Conservation (phyloP, 2,888 invertebrate species). For the Agrilus cyanescens region DNA sequence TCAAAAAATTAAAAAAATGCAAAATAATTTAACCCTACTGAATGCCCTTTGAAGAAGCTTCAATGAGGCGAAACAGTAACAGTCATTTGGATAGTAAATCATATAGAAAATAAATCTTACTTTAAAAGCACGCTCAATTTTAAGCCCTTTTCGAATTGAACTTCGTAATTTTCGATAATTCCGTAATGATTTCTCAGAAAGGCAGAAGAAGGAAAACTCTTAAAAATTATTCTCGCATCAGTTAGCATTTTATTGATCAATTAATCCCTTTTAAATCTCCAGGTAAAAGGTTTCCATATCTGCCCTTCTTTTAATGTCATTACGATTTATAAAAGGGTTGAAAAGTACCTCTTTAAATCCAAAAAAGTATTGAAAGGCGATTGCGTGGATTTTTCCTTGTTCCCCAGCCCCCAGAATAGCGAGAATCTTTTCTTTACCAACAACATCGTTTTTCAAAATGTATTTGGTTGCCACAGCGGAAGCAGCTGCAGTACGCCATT, state of each 20-base stretch:
- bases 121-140: too few species aligned
- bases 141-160: too few species aligned
- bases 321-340: not conserved
- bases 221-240: not conserved
- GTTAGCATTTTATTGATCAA: conserved; percentile 1
- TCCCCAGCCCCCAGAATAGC: conserved; percentile 43
- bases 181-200: too few species aligned
- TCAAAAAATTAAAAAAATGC: too few species aligned
- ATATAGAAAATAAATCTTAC: too few species aligned
- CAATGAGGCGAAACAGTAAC: too few species aligned
- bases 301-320: not conserved
- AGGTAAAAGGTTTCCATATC: too few species aligned
- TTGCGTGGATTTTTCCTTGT: conserved; percentile 41
- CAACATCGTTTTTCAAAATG: conserved; percentile 28
- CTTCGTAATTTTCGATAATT: too few species aligned
- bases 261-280: not conserved
- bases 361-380: conserved; percentile 38
- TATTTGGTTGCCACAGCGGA: conserved; percentile 44
- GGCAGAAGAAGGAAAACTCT: too few species aligned
- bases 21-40: too few species aligned
- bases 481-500: conserved; percentile 46
- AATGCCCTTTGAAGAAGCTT: too few species aligned
- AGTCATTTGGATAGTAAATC: too few species aligned
- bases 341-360: conserved; percentile 31
- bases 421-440: conserved; percentile 23